Conservation (phyloP, 2,797 vertebrate species). For the Phoxinus dragarum region DNA sequence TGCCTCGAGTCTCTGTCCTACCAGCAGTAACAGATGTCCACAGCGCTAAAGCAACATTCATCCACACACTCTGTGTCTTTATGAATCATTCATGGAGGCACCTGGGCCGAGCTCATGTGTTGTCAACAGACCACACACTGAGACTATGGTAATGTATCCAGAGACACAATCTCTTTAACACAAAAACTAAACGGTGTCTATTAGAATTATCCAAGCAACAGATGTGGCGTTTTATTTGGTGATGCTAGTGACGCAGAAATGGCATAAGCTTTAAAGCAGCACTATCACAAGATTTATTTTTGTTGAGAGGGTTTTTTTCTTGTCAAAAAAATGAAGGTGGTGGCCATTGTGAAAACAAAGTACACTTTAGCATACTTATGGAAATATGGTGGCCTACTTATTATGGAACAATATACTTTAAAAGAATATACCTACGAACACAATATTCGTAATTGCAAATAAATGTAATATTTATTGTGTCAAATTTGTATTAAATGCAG, state of each 20-base stretch:
- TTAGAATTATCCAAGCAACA: background rate
- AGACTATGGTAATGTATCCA: constrained; percentile 15
- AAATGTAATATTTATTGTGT: background rate
- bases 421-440: background rate
- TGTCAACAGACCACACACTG: constrained; percentile 28
- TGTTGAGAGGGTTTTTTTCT: too few relatives aligned
- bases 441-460: background rate
- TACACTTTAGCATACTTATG: background rate
- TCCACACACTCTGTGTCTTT: background rate
- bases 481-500: background rate
- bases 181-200: background rate
- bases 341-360: too few relatives aligned
- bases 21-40: constrained; percentile 42
- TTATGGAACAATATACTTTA: background rate
- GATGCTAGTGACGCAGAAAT: background rate
- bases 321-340: too few relatives aligned
- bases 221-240: background rate
- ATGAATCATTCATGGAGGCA: constrained; percentile 44
- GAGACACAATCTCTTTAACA: constrained; percentile 2
- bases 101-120: constrained; percentile 26
- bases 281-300: too few relatives aligned
- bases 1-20: background rate
- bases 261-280: background rate
- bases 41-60: constrained; percentile 20
- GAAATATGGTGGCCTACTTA: background rate